Evolutionary conservation across 2,888 invertebrate genomes (phyloP).

Genomic region (Serripes groenlandicus): DNA sequence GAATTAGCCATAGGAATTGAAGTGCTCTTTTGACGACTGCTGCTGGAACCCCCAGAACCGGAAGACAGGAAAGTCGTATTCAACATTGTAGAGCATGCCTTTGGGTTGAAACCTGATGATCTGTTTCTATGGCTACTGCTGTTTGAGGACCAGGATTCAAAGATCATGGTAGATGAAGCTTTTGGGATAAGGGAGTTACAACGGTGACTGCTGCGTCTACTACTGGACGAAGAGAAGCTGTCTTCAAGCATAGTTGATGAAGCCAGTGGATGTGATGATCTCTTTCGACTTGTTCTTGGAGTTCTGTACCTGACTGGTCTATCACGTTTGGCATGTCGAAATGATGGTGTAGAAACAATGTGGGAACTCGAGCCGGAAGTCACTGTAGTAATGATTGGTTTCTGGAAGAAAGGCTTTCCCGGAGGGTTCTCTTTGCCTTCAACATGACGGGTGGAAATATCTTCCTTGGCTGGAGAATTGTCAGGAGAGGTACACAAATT

Average conservation of each 20-base stretch:
- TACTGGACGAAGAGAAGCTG: constrained; percentile 70
- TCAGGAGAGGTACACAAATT: constrained; percentile 47
- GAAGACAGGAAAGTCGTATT: constrained; percentile 66
- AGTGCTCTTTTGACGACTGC: constrained; percentile 56
- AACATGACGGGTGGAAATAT: constrained; percentile 72
- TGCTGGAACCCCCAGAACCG: constrained; percentile 56
- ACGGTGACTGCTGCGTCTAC: constrained; percentile 67
- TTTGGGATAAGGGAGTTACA: constrained; percentile 72
- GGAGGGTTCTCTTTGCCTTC: constrained; percentile 72
- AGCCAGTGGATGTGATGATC: constrained; percentile 75
- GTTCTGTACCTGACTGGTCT: constrained; percentile 58
- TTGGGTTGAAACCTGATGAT: constrained; percentile 55
- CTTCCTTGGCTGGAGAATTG: constrained; percentile 62
- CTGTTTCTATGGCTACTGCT: constrained; percentile 63
- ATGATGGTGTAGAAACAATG: constrained; percentile 60
- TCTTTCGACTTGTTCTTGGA: constrained; percentile 63
- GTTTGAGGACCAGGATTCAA: constrained; percentile 72
- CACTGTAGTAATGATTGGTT: constrained; percentile 53
- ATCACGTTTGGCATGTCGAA: constrained; percentile 51
- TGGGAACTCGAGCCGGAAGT: constrained; percentile 68
- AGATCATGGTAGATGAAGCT: constrained; percentile 79
- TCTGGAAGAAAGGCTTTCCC: constrained; percentile 58
- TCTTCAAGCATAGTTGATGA: constrained; percentile 79
- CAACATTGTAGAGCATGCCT: constrained; percentile 66
- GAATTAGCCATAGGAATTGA: constrained; percentile 62